phyloP scores from a whole-genome alignment of 2,797 vertebrate species.

The Pipistrellus pygmaeus region DNA sequence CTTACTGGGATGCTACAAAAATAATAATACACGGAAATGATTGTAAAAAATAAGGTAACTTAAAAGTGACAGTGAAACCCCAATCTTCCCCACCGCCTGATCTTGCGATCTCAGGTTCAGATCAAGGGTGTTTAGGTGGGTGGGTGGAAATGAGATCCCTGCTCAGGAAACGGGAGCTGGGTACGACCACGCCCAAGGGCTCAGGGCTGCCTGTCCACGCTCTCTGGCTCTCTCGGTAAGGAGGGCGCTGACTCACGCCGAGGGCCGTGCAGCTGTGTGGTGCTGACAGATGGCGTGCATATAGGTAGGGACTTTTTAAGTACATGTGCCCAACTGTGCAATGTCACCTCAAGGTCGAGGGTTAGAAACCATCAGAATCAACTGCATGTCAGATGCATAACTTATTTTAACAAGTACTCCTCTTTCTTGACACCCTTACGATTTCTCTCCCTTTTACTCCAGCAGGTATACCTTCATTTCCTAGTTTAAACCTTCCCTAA shows the following conservation, averaged over 20 bases:
- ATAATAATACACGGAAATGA: neutral
- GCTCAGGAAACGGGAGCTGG: slow-evolving; percentile 34
- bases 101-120: slow-evolving; percentile 51
- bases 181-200: neutral
- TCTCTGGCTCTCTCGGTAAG: neutral
- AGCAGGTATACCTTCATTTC: neutral
- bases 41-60: neutral
- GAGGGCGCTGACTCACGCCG: rapidly evolving
- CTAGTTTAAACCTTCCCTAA: slow-evolving; percentile 14
- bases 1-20: neutral
- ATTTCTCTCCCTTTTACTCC: neutral
- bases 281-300: neutral
- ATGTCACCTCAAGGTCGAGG: neutral
- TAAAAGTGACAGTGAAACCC: neutral
- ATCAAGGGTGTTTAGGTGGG: slow-evolving; percentile 10
- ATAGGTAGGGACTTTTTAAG: neutral
- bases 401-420: neutral
- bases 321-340: rapidly evolving
- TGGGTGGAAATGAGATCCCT: neutral
- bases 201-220: neutral
- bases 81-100: neutral
- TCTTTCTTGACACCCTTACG: neutral
- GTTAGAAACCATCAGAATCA: neutral
- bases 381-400: neutral
- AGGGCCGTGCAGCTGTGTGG: neutral